A percentile compares a stretch with the other conserved stretches of the same genome.
Evolutionary conservation across 2,797 vertebrate genomes (phyloP).

Genomic region (Pseudotriccus pelzelni): DNA sequence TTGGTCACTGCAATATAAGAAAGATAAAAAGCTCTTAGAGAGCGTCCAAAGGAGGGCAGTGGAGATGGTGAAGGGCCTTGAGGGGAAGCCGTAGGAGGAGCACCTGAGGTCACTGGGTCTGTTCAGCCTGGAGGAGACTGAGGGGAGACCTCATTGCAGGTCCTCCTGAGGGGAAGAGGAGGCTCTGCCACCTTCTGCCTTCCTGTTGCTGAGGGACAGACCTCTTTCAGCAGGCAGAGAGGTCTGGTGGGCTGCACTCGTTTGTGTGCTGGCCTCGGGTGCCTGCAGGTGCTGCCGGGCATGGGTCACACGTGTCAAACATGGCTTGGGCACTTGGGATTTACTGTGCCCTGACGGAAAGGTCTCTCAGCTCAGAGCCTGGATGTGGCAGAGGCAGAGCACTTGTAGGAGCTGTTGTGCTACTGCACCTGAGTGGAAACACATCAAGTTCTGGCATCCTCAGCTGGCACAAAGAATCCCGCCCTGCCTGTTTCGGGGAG

Average conservation of each 20-base stretch:
- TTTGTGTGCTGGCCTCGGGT: background rate
- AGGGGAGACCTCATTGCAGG: background rate
- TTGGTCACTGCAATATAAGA: background rate
- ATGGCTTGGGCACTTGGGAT: background rate
- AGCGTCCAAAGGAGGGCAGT: background rate
- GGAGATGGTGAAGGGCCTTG: background rate
- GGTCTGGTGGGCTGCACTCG: rapidly evolving
- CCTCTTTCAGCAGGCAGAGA: background rate
- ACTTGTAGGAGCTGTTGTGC: background rate
- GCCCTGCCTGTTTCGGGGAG: background rate
- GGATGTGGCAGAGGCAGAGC: rapidly evolving
- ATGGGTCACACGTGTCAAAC: rapidly evolving
- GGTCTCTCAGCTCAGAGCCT: rapidly evolving
- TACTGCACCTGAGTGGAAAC: rapidly evolving
- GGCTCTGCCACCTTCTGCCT: background rate
- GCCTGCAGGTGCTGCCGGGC: background rate
- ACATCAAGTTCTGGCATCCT: background rate
- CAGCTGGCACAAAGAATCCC: background rate
- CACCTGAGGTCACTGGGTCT: background rate
- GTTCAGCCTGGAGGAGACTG: background rate
- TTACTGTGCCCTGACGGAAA: rapidly evolving
- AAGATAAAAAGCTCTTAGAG: background rate
- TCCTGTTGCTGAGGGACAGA: background rate
- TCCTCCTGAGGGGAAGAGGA: background rate
- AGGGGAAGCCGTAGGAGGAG: background rate